phyloP scores from a whole-genome alignment of 2,888 invertebrate species.

The Pristionchus fissidentatus region DNA sequence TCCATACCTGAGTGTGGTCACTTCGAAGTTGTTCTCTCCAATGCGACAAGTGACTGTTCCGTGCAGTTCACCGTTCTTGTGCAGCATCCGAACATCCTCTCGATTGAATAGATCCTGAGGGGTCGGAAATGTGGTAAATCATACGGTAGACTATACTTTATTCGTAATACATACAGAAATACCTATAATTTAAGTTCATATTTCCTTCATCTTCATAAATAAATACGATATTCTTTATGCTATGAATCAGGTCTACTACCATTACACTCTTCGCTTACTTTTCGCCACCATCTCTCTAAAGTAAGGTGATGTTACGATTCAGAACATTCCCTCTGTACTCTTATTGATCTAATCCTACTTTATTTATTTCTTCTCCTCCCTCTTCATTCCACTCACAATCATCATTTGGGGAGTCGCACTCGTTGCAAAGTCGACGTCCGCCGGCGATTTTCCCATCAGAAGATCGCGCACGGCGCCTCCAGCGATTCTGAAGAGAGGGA shows the following conservation, averaged over 20 bases:
- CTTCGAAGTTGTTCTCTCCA: slow-evolving; percentile 92
- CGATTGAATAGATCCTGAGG: slow-evolving; percentile 76
- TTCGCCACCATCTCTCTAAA: not conserved
- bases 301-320: not conserved
- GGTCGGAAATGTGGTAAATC: too few relatives aligned
- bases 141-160: not conserved
- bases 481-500: slow-evolving; percentile 81
- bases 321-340: too few relatives aligned
- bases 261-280: not conserved
- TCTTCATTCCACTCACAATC: slow-evolving; percentile 81
- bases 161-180: too few relatives aligned
- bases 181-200: too few relatives aligned
- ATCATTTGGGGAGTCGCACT: slow-evolving; percentile 95
- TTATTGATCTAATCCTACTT: too few relatives aligned
- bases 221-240: too few relatives aligned
- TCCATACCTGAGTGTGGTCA: slow-evolving; percentile 65
- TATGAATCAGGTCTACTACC: not conserved
- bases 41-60: slow-evolving; percentile 96
- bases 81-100: slow-evolving; percentile 87
- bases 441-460: slow-evolving; percentile 81
- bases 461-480: slow-evolving; percentile 92
- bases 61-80: slow-evolving; percentile 89
- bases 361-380: not conserved
- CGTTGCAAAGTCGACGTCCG: slow-evolving; percentile 97
- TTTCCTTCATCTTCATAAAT: too few relatives aligned